Evolutionary conservation across 2,888 invertebrate species (phyloP).

Genomic region (Pollenia griseotomentosa): DNA sequence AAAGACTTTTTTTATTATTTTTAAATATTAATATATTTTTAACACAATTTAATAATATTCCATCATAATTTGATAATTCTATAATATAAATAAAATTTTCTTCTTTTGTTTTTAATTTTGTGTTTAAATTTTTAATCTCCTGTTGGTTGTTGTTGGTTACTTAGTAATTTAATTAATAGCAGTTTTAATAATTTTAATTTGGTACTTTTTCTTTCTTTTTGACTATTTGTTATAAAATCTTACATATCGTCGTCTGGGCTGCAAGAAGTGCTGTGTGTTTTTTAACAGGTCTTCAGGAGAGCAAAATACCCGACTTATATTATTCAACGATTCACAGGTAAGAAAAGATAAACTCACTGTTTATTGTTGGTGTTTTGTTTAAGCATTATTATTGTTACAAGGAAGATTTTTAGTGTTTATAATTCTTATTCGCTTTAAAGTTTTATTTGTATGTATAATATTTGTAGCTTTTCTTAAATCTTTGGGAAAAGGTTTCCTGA

Average conservation of each 20-base stretch:
- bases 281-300: too few relatives aligned
- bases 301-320: too few relatives aligned
- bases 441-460: too few relatives aligned
- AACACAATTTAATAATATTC: conserved; percentile 73
- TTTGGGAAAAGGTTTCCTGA: too few relatives aligned
- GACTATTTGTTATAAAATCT: conserved; percentile 57
- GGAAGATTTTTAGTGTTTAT: too few relatives aligned
- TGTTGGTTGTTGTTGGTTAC: conserved; percentile 45
- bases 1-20: conserved; percentile 46
- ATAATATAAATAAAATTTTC: conserved; percentile 69
- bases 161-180: conserved; percentile 56
- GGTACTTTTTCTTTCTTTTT: conserved; percentile 27
- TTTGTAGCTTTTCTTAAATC: too few relatives aligned
- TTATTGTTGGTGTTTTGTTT: too few relatives aligned
- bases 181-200: conserved; percentile 68
- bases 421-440: too few relatives aligned
- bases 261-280: too few relatives aligned
- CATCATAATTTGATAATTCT: conserved; percentile 71
- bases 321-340: too few relatives aligned
- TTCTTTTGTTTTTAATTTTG: conserved; percentile 32
- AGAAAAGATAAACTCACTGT: too few relatives aligned
- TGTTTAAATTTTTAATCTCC: conserved; percentile 52
- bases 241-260: not conserved
- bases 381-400: too few relatives aligned
- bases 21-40: conserved; percentile 67